Percentiles rank a stretch among this genome's conserved stretches.
Evolutionary conservation across 2,113 vertebrate genomes (phyloP).

Genomic region (Ancistrus triradiatus): DNA sequence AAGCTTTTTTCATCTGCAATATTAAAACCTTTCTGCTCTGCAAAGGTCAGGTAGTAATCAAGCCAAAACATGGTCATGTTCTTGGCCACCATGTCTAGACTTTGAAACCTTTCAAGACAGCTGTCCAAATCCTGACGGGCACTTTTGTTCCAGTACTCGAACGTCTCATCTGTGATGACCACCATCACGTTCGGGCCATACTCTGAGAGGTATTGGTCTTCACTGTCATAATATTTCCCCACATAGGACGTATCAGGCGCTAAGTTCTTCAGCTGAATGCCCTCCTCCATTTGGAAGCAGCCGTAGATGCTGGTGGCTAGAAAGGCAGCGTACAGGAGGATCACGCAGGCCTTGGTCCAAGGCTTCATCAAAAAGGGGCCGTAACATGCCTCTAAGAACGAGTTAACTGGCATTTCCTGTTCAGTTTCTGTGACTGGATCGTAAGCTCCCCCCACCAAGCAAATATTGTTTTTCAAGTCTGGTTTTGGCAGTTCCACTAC

Average conservation of each 20-base stretch:
- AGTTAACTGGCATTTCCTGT: constrained; percentile 47
- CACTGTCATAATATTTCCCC: constrained; percentile 58
- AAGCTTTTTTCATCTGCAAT: constrained; percentile 51
- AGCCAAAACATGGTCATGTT: too few relatives aligned
- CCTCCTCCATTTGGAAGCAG: constrained; percentile 61
- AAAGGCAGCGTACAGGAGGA: constrained; percentile 59
- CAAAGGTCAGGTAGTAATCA: too few relatives aligned
- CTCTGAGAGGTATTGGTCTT: constrained; percentile 64
- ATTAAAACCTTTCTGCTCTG: constrained; percentile 31
- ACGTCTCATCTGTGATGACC: constrained; percentile 57
- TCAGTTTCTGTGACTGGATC: constrained; percentile 44
- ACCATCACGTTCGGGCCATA: constrained; percentile 70
- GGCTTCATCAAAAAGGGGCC: constrained; percentile 65
- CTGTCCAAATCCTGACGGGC: constrained; percentile 41
- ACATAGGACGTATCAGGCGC: constrained; percentile 67
- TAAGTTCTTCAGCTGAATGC: constrained; percentile 68
- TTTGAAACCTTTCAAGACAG: constrained; percentile 64
- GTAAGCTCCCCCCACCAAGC: constrained; percentile 60
- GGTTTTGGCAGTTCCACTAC: constrained; percentile 5
- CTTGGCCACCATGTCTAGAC: too few relatives aligned
- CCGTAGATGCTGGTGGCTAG: constrained; percentile 65
- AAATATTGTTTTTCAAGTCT: constrained; percentile 41
- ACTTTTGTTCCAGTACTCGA: constrained; percentile 64
- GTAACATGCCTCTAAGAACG: constrained; percentile 66
- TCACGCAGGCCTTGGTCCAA: constrained; percentile 53